Evolutionary conservation across 1,140 invertebrate species (phyloP), one percentile per base, ranked within the genome.

Genomic region (Macrocentrus cingulum): DNA sequence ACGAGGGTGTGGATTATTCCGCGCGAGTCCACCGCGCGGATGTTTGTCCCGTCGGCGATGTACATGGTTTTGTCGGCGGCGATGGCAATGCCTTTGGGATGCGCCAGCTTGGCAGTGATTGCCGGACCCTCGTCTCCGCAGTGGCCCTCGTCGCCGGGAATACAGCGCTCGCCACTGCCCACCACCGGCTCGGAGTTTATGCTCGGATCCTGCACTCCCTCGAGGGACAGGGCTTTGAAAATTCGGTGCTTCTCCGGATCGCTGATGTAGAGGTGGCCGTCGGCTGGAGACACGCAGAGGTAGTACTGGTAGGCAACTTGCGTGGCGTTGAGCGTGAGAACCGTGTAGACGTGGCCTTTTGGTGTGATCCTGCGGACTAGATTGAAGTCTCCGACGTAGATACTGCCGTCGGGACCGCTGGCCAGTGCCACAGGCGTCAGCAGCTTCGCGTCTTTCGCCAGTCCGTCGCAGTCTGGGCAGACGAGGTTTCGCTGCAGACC

Each of bases 361-460:
- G 95, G 92, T 16, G 91, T 94, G 39, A 99, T 90, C 67, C 95
- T 85, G 25, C 97, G 84, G 20, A 99, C 91, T 32, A 97, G 84
- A 82, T 99, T 98, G 72, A 96, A 97, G 77, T 99, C 97, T 0
- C 95, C 97, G 6, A 99, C 92, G 75, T 97, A 99, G 16, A 99
- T 84, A 61, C 91, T 95, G 9, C 97, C 97, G 82, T 99, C 97
- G 4, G 94, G 91, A 15, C 94, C 95, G 19, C 91, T 92, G 2
- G 96, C 91, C 23, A 99, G 77, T 7, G 95, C 92, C 2, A 97
- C 92, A 0, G 95, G 97, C 0, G 94, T 94, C 36, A 98, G 80
- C 0, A 99, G 83, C 54, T 88, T 84, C 3, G 91, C 91, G 69
- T 94, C 91, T 65, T 90, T 91, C 2, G 94, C 92, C 18, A 87